These are phyloP conservation scores for Druon quercuslanigerum DNA, from an alignment of 1,140 invertebrate genomes.

Conservation along the genomic window DNA sequence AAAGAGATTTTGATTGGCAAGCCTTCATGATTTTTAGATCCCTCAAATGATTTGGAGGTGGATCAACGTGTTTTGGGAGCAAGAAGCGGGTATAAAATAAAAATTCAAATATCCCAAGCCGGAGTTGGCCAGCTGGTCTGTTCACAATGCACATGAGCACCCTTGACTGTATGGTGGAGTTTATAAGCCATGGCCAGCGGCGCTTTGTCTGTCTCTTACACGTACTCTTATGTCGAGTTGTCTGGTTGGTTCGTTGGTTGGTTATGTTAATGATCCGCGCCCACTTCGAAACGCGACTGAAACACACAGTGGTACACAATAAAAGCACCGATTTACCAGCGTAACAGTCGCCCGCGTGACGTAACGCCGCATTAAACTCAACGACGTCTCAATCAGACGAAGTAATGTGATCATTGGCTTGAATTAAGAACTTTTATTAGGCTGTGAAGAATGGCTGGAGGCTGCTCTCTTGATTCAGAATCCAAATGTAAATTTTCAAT, in stretches of 20 bases:
- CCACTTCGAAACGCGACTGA: slow-evolving; percentile 32
- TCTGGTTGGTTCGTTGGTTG: slow-evolving; percentile 53
- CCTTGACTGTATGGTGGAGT: slow-evolving; percentile 1
- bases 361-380: slow-evolving; percentile 59
- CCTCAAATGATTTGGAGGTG: slow-evolving; percentile 16
- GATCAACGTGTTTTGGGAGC: slow-evolving; percentile 19
- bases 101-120: background rate
- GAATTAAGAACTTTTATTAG: background rate
- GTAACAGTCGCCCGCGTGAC: slow-evolving; percentile 58
- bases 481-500: too few species aligned
- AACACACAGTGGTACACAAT: slow-evolving; percentile 8
- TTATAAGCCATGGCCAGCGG: slow-evolving; percentile 42
- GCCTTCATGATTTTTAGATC: background rate
- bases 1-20: slow-evolving; percentile 29
- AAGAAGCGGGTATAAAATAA: background rate
- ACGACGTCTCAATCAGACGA: slow-evolving; percentile 63
- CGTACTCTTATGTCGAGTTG: slow-evolving; percentile 11
- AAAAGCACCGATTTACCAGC: slow-evolving; percentile 61
- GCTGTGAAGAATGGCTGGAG: background rate
- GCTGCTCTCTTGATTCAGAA: too few species aligned
- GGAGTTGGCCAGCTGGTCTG: slow-evolving; percentile 52
- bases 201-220: slow-evolving; percentile 39
- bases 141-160: slow-evolving; percentile 35
- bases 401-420: background rate
- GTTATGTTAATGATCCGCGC: slow-evolving; percentile 64